These are phyloP conservation scores for Crotalus horridus DNA, from an alignment of 2,113 vertebrate genomes.

Conservation along the genomic window DNA sequence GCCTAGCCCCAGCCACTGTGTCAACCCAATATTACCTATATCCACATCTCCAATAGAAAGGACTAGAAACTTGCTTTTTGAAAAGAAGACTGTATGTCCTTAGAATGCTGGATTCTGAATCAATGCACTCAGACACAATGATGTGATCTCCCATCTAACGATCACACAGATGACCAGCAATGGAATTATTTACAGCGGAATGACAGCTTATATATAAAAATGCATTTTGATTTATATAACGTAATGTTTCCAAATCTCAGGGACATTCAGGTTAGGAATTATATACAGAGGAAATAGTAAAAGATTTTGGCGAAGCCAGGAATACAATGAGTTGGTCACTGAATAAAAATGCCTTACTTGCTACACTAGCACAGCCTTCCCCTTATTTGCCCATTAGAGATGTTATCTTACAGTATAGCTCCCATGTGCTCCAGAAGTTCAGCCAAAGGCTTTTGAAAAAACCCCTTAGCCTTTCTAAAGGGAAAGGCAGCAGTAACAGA, in stretches of 20 bases:
- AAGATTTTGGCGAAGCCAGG: background rate
- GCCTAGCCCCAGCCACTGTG: background rate
- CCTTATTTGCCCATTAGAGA: background rate
- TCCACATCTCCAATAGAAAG: background rate
- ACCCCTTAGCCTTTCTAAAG: background rate
- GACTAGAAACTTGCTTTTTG: background rate
- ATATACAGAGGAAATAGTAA: background rate
- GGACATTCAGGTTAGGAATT: background rate
- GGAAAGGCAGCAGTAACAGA: background rate
- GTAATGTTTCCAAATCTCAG: background rate
- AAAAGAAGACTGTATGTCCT: background rate
- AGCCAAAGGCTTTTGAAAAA: background rate
- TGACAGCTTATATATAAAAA: background rate
- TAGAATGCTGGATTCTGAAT: background rate
- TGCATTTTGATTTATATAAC: background rate
- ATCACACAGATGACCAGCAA: background rate
- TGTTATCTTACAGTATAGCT: background rate
- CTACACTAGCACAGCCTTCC: background rate
- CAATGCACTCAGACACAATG: background rate
- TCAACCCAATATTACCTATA: background rate
- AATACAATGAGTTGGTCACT: background rate
- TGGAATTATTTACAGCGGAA: background rate
- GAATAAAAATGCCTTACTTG: background rate
- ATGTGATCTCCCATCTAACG: background rate
- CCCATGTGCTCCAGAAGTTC: background rate